Conservation (phyloP, 2,113 vertebrate genomes). For the Brachypodius melanocephalos region DNA sequence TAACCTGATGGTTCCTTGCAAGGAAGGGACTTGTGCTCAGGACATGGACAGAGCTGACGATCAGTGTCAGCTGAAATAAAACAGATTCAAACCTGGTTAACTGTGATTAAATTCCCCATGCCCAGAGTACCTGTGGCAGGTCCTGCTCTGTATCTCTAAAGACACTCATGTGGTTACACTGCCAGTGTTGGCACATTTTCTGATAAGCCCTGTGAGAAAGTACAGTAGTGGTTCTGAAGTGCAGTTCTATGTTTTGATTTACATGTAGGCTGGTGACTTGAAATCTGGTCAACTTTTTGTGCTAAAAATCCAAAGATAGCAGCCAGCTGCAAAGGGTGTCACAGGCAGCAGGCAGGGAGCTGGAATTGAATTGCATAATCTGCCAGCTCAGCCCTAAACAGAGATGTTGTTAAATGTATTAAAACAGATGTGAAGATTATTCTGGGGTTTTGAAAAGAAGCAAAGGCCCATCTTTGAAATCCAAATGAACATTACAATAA, state of each 20-base stretch:
- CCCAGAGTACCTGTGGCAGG: background rate
- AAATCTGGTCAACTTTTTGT: background rate
- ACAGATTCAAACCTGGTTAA: background rate
- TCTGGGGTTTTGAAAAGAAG: background rate
- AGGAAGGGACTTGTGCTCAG: background rate
- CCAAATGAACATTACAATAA: background rate
- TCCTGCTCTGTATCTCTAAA: background rate
- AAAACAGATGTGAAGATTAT: background rate
- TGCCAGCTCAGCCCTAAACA: background rate
- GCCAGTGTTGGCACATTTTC: background rate
- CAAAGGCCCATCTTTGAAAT: background rate
- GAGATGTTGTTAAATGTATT: background rate
- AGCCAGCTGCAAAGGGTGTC: background rate
- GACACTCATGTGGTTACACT: background rate
- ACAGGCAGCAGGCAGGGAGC: background rate
- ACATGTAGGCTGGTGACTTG: background rate
- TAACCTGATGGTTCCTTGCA: background rate
- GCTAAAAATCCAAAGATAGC: background rate
- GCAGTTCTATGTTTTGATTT: background rate
- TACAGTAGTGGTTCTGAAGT: background rate
- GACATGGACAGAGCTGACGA: background rate
- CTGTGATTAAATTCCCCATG: background rate
- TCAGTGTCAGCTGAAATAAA: background rate
- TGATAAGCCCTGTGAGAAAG: background rate
- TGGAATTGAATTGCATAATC: background rate